Percentiles rank a stretch among this genome's conserved stretches.
Conservation (phyloP, 2,888 invertebrate species). For the Phytoseiulus persimilis region DNA sequence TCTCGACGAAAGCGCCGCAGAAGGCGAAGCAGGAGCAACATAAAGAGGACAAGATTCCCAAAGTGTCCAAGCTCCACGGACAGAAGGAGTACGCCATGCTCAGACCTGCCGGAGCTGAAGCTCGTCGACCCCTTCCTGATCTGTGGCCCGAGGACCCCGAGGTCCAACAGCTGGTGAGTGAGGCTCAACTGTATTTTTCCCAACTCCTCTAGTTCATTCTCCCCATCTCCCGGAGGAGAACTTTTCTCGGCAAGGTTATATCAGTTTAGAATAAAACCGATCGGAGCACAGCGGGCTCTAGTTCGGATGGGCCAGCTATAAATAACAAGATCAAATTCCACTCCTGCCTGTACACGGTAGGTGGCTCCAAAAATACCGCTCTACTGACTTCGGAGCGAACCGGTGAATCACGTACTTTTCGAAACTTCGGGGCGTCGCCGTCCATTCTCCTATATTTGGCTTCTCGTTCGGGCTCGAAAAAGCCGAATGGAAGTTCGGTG, state of each 20-base stretch:
- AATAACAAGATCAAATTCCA: neutral
- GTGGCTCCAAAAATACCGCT: neutral
- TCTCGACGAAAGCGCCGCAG: neutral
- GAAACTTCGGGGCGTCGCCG: neutral
- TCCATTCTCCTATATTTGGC: neutral
- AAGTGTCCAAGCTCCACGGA: constrained; percentile 29
- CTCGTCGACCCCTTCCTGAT: constrained; percentile 25
- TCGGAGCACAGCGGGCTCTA: neutral
- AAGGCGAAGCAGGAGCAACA: neutral
- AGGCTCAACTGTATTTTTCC: no score
- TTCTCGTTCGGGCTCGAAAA: neutral
- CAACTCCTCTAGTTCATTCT: no score
- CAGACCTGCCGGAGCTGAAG: constrained; percentile 21
- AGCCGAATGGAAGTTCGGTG: neutral
- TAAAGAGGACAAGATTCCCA: constrained; percentile 29
- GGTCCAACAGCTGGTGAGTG: constrained; percentile 36
- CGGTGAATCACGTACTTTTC: neutral
- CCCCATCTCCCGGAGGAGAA: neutral
- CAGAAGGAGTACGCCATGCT: constrained; percentile 39
- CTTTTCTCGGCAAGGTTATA: no score
- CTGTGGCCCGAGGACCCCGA: constrained; percentile 29
- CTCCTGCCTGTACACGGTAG: neutral
- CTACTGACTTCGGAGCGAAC: neutral
- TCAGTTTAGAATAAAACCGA: no score
- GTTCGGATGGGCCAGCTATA: neutral